Base-by-base conservation (phyloP, 2,113 vertebrate genomes). In the Pipa parva region DNA sequence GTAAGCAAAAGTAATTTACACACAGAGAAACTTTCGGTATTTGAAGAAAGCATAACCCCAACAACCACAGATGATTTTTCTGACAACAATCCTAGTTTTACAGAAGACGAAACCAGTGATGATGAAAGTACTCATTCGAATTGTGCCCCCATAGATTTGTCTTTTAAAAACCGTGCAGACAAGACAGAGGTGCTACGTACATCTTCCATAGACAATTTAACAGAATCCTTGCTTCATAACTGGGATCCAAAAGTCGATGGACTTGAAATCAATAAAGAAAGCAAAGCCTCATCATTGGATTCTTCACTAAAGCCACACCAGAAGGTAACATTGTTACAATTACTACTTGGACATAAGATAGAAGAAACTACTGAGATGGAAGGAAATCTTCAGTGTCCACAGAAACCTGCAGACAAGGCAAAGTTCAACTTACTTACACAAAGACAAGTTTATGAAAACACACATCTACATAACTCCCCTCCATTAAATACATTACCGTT, bases 141-240 rank as follows among this genome's bases (percentile, higher is more conserved):
- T 73, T 96, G 94, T 74, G 92, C 93, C 39, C 97, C 97, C 46
- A 99, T 99, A 74, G 97, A 99, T 79, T 87, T 99, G 10, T 99
- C 95, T 20, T 89, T 94, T 72, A 94, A 92, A 80, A 89, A 87
- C 74, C 84, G 92, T 59, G 74, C 71, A 21, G 86, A 79, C 51
- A 87, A 86, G 66, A 80, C 85, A 24, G 86, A 88, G 39, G 66
- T 75, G 0, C 83, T 82, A 51, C 83, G 82, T 1, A n/a, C 65
- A 39, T 83, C 91, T 4, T 95, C 91, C 4, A 76, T 99, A 61
- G 94, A 97, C 73, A 97, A 94, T 75, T 84, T 97, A 72, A 95
- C 95, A 59, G 92, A 96, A 74, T 92, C 95, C 10, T 85, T 97
- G 72, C 82, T 97, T 76, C 92, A 89, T 71, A 97, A 88, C 64